Evolutionary conservation across 1,140 invertebrate species (phyloP).

Genomic region (Capitella teleta): DNA sequence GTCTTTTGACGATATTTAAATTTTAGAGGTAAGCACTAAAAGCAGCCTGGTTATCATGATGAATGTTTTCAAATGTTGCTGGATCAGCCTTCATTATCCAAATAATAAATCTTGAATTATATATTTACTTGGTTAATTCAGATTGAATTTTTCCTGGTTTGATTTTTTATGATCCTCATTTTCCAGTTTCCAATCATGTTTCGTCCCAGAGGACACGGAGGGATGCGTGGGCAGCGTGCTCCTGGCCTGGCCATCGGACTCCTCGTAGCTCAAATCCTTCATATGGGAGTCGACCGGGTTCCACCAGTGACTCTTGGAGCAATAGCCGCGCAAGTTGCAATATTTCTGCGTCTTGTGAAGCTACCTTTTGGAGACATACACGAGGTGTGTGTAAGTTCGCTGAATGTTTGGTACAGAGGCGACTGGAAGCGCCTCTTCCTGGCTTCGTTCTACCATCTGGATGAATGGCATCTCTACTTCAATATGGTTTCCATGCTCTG

Average conservation of each 20-base stretch:
- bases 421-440: slow-evolving; percentile 52
- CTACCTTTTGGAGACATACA: slow-evolving; percentile 19
- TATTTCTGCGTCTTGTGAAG: slow-evolving; percentile 29
- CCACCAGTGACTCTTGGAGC: slow-evolving; percentile 52
- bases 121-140: too few relatives aligned
- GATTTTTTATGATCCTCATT: too few relatives aligned
- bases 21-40: too few relatives aligned
- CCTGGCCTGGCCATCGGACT: slow-evolving; percentile 23
- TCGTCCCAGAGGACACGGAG: background rate
- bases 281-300: slow-evolving; percentile 50
- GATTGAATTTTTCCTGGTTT: too few relatives aligned
- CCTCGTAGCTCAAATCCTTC: slow-evolving; percentile 23
- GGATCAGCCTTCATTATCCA: too few relatives aligned
- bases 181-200: too few relatives aligned
- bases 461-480: slow-evolving; percentile 63
- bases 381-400: slow-evolving; percentile 52
- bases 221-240: background rate
- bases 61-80: too few relatives aligned
- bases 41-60: too few relatives aligned
- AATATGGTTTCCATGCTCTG: slow-evolving; percentile 61
- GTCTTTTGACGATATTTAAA: too few relatives aligned
- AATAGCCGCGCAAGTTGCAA: slow-evolving; percentile 38
- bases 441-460: slow-evolving; percentile 55
- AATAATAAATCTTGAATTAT: too few relatives aligned
- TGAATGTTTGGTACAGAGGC: slow-evolving; percentile 45